Percentiles rank a stretch among this genome's conserved stretches.
phyloP scores from a whole-genome alignment of 2,797 vertebrate species.

The Ptychobarbus kaznakovi region DNA sequence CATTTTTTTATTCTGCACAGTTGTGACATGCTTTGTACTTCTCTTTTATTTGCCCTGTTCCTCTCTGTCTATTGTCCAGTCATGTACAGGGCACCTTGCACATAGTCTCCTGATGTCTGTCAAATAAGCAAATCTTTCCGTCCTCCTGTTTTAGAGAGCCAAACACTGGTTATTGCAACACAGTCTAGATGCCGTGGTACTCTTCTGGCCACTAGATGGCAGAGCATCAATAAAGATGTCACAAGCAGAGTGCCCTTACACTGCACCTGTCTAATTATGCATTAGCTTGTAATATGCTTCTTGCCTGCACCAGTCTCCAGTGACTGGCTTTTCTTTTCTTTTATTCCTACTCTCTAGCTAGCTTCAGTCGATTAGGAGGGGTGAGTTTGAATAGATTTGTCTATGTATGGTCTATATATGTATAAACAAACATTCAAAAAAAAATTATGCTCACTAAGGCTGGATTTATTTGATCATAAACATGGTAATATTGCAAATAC shows the following conservation, averaged over 20 bases:
- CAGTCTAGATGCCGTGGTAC: neutral
- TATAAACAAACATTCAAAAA: neutral
- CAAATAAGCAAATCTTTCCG: neutral
- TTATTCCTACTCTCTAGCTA: slow-evolving; percentile 73
- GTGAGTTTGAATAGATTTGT: neutral
- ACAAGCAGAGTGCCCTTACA: slow-evolving; percentile 76
- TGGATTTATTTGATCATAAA: neutral
- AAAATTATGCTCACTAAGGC: neutral
- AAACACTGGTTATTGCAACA: neutral
- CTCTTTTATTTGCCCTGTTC: neutral
- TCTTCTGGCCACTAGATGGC: slow-evolving; percentile 76
- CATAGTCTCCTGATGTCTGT: neutral
- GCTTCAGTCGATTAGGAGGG: slow-evolving; percentile 79
- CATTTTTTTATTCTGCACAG: neutral
- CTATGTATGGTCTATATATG: neutral
- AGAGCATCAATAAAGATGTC: slow-evolving; percentile 71
- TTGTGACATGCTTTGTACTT: neutral
- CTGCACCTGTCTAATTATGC: slow-evolving; percentile 84
- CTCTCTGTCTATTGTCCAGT: neutral
- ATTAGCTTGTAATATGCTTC: slow-evolving; percentile 84
- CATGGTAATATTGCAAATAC: neutral
- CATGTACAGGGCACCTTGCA: neutral
- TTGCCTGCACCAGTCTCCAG: slow-evolving; percentile 80
- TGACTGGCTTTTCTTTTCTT: slow-evolving; percentile 75
- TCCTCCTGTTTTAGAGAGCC: neutral